Conservation (phyloP, 2,113 vertebrate genomes). For the Mormoops blainvillei region DNA sequence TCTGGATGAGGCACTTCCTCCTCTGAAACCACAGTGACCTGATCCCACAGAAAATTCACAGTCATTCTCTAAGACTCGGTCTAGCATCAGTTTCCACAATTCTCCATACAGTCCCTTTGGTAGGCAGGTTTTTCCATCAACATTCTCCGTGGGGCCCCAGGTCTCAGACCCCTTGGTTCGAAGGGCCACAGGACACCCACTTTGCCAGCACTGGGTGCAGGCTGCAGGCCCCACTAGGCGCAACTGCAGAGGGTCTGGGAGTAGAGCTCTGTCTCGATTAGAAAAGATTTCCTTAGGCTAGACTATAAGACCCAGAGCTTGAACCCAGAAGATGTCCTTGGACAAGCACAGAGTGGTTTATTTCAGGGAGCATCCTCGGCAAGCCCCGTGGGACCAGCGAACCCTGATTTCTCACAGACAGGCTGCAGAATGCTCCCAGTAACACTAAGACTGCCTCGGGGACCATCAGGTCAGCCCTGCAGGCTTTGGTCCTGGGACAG, state of each 20-base stretch:
- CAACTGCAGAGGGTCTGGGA: not conserved
- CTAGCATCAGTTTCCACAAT: not conserved
- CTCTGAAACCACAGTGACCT: fast-evolving
- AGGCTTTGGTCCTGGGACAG: not conserved
- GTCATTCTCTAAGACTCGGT: not conserved
- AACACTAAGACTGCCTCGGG: not conserved
- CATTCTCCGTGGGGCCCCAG: not conserved
- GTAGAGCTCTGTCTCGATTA: not conserved
- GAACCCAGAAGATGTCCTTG: not conserved
- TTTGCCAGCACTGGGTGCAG: fast-evolving
- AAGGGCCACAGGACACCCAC: fast-evolving
- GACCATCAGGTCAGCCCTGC: not conserved
- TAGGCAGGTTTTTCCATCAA: not conserved
- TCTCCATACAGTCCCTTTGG: not conserved
- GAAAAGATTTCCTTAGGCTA: not conserved
- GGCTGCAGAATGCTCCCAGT: not conserved
- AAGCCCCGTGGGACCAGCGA: not conserved
- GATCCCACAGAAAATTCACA: fast-evolving
- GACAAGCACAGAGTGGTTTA: not conserved
- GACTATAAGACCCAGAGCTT: not conserved
- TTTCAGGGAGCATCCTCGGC: not conserved
- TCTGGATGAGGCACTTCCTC: not conserved
- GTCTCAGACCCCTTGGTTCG: not conserved
- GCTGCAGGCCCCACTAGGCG: fast-evolving
- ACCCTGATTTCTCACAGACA: not conserved